Evolutionary conservation across 2,797 vertebrate genomes (phyloP).

Genomic region (Coregonus ussuriensis): DNA sequence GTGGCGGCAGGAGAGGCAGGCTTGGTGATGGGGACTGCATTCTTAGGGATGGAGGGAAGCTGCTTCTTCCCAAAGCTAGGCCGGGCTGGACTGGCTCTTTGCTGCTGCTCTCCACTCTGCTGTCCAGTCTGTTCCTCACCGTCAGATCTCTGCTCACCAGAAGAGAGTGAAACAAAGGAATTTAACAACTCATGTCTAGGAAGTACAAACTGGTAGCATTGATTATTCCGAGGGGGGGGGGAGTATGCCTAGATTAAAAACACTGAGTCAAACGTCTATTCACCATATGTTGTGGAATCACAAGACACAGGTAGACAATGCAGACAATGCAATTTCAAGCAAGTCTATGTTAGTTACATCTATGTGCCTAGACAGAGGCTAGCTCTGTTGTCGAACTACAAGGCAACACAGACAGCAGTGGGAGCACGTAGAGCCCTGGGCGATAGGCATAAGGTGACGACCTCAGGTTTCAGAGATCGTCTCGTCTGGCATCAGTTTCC

Average conservation of each 20-base stretch:
- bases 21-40: constrained; percentile 90
- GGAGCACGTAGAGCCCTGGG: background rate
- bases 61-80: constrained; percentile 84
- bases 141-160: constrained; percentile 81
- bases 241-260: background rate
- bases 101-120: constrained; percentile 80
- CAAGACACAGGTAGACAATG: too few species aligned
- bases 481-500: constrained; percentile 34
- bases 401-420: constrained; percentile 6
- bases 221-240: background rate
- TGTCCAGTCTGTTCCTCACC: constrained; percentile 84
- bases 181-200: background rate
- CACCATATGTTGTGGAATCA: background rate
- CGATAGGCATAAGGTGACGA: constrained; percentile 11
- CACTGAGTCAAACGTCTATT: background rate
- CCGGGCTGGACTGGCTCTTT: constrained; percentile 86
- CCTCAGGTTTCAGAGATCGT: constrained; percentile 36
- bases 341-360: background rate
- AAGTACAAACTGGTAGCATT: background rate
- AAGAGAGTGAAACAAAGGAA: background rate
- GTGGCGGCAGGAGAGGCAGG: constrained; percentile 79
- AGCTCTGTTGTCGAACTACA: constrained; percentile 1
- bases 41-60: constrained; percentile 89
- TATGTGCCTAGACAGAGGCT: background rate
- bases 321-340: background rate